Conservation (phyloP, 2,113 vertebrate genomes). For the Leucopsar rothschildi region DNA sequence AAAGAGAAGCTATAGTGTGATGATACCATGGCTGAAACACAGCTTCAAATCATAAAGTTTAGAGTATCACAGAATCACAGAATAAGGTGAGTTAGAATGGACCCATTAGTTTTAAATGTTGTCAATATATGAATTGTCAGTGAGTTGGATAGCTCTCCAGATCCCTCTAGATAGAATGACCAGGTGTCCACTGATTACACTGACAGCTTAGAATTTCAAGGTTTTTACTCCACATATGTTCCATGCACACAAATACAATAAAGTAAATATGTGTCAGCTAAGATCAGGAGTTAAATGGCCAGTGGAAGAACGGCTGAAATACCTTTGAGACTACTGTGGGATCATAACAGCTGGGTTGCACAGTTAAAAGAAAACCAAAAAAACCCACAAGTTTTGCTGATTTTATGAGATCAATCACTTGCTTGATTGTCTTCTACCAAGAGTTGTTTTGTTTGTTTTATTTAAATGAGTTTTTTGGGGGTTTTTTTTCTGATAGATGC, state of each 20-base stretch:
- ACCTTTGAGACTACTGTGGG: not conserved
- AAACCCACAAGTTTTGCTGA: accelerated
- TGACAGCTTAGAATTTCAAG: not conserved
- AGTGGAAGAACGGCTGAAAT: not conserved
- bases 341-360: not conserved
- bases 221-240: not conserved
- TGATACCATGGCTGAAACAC: not conserved
- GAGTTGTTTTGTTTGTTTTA: not conserved
- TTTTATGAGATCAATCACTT: not conserved
- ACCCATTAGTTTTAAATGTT: not conserved
- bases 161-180: not conserved
- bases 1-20: not conserved
- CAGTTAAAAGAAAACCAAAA: not conserved
- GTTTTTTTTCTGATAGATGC: not conserved
- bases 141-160: not conserved
- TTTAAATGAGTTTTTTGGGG: not conserved
- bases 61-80: not conserved
- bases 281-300: not conserved
- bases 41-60: not conserved
- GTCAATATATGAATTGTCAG: not conserved
- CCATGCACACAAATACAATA: not conserved
- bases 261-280: not conserved
- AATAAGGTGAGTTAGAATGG: not conserved
- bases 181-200: not conserved
- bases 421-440: not conserved